Percentiles rank a stretch among this genome's conserved stretches.
Conservation (phyloP, 2,888 invertebrate species). For the Sericinus montela region DNA sequence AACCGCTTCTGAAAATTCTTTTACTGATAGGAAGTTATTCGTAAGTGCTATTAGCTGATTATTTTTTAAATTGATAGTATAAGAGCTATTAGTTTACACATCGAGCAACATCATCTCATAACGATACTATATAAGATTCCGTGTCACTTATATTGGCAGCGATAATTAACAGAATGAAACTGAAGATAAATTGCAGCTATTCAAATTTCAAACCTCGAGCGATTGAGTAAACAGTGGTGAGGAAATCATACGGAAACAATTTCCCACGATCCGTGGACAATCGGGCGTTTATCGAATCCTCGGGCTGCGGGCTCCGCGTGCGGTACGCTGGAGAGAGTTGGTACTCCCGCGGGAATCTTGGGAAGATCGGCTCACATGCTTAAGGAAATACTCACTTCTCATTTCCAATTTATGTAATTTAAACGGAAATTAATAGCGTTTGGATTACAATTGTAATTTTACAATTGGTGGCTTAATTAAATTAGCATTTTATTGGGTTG, state of each 20-base stretch:
- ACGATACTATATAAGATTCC: no score
- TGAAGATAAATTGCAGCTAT: conserved; percentile 4
- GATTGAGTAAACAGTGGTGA: conserved; percentile 26
- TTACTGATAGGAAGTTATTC: no score
- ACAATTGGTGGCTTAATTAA: no score
- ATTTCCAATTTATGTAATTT: no score
- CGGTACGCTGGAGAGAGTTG: conserved; percentile 12
- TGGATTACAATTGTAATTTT: no score
- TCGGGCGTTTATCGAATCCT: conserved; percentile 51
- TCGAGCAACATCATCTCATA: no score
- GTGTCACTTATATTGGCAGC: background rate
- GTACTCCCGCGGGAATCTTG: conserved; percentile 35
- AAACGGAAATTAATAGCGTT: no score
- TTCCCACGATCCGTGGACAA: conserved; percentile 58
- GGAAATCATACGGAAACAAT: conserved; percentile 59
- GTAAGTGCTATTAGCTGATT: no score
- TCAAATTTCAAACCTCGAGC: conserved; percentile 16
- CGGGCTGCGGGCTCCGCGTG: conserved; percentile 11
- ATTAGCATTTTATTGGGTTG: no score
- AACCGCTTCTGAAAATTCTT: no score
- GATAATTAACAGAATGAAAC: background rate
- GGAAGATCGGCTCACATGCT: conserved; percentile 3
- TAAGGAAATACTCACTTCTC: background rate
- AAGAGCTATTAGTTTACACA: no score
- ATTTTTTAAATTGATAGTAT: no score